Percentiles rank a stretch among this genome's conserved stretches.
Conservation (phyloP, 2,797 vertebrate genomes). For the Bradypus variegatus region DNA sequence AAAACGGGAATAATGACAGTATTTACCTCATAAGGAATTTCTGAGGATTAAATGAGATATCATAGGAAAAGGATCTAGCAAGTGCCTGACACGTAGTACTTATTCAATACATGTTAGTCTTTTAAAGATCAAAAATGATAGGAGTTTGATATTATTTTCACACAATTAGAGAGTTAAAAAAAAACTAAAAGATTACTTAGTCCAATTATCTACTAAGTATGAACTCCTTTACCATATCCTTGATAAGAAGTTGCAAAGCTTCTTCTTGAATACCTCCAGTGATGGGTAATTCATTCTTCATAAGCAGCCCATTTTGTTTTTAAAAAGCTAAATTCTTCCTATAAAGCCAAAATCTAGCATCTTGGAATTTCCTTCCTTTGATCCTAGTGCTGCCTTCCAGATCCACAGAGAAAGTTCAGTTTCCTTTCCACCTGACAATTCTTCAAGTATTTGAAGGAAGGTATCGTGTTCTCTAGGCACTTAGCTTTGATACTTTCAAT, state of each 20-base stretch:
- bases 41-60: slow-evolving; percentile 28
- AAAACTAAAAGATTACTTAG: slow-evolving; percentile 13
- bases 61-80: neutral
- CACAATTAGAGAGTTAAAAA: slow-evolving; percentile 18
- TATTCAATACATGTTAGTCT: neutral
- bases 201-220: slow-evolving; percentile 3
- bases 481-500: neutral
- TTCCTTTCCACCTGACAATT: neutral
- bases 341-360: neutral
- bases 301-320: slow-evolving; percentile 7
- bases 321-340: slow-evolving; percentile 30
- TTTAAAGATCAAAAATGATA: slow-evolving; percentile 27
- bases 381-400: slow-evolving; percentile 11
- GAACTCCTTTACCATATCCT: neutral
- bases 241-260: neutral
- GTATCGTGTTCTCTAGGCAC: neutral
- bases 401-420: slow-evolving; percentile 7
- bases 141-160: slow-evolving; percentile 21
- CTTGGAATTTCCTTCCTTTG: slow-evolving; percentile 20
- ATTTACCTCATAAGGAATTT: neutral
- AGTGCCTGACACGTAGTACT: neutral
- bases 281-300: slow-evolving; percentile 5
- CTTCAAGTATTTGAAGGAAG: slow-evolving; percentile 14
- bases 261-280: neutral
- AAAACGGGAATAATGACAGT: neutral